These are phyloP conservation scores for Gryon sp. DNA, from an alignment of 1,140 invertebrate species.

Conservation along the genomic window DNA sequence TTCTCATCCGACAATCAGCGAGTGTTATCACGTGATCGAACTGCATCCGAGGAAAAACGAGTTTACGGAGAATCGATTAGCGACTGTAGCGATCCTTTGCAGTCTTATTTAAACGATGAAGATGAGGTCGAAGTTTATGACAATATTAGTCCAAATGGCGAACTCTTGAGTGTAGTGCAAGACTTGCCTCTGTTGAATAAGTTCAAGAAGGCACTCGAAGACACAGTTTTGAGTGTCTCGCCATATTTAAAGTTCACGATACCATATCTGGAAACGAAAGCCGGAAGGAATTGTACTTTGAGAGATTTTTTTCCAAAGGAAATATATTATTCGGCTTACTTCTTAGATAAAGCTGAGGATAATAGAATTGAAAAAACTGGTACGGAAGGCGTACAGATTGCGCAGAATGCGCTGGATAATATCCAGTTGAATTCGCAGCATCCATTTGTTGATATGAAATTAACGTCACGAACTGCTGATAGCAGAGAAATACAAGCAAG, in stretches of 20 bases:
- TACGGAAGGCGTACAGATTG: constrained; percentile 28
- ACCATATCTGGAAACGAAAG: constrained; percentile 93
- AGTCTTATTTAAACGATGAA: constrained; percentile 82
- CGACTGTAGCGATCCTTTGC: constrained; percentile 89
- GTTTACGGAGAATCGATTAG: constrained; percentile 81
- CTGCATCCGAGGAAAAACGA: constrained; percentile 78
- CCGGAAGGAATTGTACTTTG: constrained; percentile 87
- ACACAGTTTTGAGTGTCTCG: constrained; percentile 89
- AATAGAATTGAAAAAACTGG: constrained; percentile 43
- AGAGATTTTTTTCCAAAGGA: constrained; percentile 89
- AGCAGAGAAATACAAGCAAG: constrained; percentile 84
- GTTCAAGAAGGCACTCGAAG: constrained; percentile 87
- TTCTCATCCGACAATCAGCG: constrained; percentile 55
- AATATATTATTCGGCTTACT: constrained; percentile 87
- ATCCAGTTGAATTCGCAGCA: constrained; percentile 80
- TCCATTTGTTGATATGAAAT: constrained; percentile 85
- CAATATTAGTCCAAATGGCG: constrained; percentile 67
- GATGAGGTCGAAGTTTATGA: constrained; percentile 80
- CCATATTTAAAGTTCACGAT: constrained; percentile 91
- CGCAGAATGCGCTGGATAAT: constrained; percentile 50
- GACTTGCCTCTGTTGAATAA: constrained; percentile 82
- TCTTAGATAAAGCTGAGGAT: constrained; percentile 71
- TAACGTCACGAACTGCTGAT: constrained; percentile 82
- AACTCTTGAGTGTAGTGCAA: constrained; percentile 80
- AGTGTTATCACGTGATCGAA: constrained; percentile 66